These are phyloP conservation scores for Tyto alba DNA, from an alignment of 2,113 vertebrate species.

Conservation along the genomic window DNA sequence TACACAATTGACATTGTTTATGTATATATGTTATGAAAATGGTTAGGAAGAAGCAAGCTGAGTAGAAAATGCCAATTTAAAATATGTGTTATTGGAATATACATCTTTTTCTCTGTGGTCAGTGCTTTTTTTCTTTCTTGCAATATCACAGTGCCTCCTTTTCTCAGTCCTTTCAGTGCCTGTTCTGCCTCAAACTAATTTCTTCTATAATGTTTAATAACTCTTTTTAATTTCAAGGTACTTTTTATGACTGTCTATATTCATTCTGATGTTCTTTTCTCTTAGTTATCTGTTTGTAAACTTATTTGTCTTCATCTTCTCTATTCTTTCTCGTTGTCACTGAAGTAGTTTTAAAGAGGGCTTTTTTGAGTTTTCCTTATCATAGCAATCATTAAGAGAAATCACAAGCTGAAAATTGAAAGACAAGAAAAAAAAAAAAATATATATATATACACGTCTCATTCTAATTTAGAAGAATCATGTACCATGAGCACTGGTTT, in stretches of 20 bases:
- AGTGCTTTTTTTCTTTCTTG: slow-evolving; percentile 33
- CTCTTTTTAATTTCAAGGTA: slow-evolving; percentile 43
- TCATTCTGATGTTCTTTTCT: slow-evolving; percentile 45
- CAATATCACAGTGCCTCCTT: slow-evolving; percentile 26
- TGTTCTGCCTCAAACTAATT: slow-evolving; percentile 70
- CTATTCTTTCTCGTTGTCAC: background rate
- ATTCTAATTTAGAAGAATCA: background rate
- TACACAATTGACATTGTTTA: slow-evolving; percentile 54
- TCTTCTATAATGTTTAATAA: slow-evolving; percentile 63
- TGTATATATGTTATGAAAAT: slow-evolving; percentile 62
- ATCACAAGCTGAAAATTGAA: background rate
- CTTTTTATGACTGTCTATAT: slow-evolving; percentile 34
- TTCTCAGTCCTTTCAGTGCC: slow-evolving; percentile 59
- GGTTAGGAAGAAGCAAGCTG: slow-evolving; percentile 51
- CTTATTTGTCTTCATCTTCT: slow-evolving; percentile 46
- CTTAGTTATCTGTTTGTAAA: slow-evolving; percentile 50
- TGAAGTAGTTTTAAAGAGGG: background rate
- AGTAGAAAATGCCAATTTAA: slow-evolving; percentile 10
- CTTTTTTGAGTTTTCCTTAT: background rate
- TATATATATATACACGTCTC: background rate
- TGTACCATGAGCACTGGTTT: background rate
- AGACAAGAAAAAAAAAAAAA: too few relatives aligned
- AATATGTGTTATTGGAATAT: background rate
- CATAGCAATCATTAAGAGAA: background rate
- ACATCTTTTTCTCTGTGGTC: slow-evolving; percentile 22